Percentiles rank a stretch among this genome's conserved stretches.
phyloP scores from a whole-genome alignment of 1,140 invertebrate genomes.

The Elymnias hypermnestra region DNA sequence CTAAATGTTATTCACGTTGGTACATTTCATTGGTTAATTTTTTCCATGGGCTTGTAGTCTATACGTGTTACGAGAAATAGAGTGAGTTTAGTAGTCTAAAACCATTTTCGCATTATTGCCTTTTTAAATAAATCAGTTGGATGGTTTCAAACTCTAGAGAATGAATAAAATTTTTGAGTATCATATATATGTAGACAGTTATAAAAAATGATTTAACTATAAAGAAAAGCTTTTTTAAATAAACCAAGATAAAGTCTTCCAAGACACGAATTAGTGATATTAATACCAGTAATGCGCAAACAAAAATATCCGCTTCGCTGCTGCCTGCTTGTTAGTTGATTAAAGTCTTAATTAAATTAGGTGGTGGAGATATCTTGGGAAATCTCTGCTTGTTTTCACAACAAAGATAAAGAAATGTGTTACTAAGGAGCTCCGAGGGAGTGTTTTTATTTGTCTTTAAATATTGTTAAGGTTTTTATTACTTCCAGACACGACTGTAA shows the following conservation, averaged over 20 bases:
- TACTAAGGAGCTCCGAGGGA: background rate
- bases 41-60: too few species aligned
- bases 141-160: too few species aligned
- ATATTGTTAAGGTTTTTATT: too few species aligned
- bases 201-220: background rate
- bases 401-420: background rate
- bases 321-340: constrained; percentile 65
- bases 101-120: too few species aligned
- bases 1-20: too few species aligned
- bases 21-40: too few species aligned
- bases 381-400: constrained; percentile 34
- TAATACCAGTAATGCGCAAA: background rate
- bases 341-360: constrained; percentile 68
- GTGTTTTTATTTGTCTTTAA: background rate
- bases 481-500: too few species aligned
- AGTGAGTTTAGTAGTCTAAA: too few species aligned
- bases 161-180: too few species aligned
- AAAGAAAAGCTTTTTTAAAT: background rate
- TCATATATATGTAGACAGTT: too few species aligned
- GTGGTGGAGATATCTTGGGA: constrained; percentile 48
- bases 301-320: constrained; percentile 25
- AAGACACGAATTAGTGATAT: background rate
- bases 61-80: too few species aligned
- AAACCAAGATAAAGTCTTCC: background rate
- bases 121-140: too few species aligned